Conservation (phyloP, 30 jellyfish, hydroid and myxozoan species). For the Aurelia sp. region DNA sequence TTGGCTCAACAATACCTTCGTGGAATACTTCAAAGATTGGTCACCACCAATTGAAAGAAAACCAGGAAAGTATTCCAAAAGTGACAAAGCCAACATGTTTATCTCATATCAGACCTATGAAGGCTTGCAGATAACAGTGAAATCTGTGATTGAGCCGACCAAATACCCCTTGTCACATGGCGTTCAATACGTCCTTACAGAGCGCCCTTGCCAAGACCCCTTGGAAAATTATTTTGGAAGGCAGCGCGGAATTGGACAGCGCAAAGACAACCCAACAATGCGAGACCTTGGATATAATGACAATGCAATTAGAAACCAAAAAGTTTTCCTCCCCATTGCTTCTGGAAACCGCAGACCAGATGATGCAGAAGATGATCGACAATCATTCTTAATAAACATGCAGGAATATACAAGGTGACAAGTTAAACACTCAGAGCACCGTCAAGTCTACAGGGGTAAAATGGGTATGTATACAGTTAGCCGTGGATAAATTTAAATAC, state of each 20-base stretch:
- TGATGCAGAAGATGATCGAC: not conserved
- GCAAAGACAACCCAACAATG: conserved; percentile 23
- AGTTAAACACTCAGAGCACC: too few species aligned
- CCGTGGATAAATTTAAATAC: too few species aligned
- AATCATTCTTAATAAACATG: too few species aligned
- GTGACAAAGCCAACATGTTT: conserved; percentile 35
- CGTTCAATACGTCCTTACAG: too few species aligned
- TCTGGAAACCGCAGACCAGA: conserved; percentile 8
- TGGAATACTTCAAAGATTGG: conserved; percentile 26
- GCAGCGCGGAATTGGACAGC: not conserved
- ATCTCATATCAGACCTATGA: conserved; percentile 45
- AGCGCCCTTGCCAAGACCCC: too few species aligned
- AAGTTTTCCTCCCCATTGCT: conserved; percentile 7
- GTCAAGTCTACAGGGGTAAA: too few species aligned
- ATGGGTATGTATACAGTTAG: too few species aligned
- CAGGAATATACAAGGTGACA: too few species aligned
- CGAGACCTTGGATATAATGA: conserved; percentile 8
- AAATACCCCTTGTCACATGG: too few species aligned
- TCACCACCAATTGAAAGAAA: conserved; percentile 15
- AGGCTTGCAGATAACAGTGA: conserved; percentile 43
- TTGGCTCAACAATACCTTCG: conserved; percentile 38
- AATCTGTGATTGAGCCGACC: not conserved
- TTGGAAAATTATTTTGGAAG: not conserved
- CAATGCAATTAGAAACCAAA: conserved; percentile 12
- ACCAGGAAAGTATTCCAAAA: conserved; percentile 33